phyloP scores from a whole-genome alignment of 2,797 vertebrate genomes.

The Lepilemur septentrionalis region DNA sequence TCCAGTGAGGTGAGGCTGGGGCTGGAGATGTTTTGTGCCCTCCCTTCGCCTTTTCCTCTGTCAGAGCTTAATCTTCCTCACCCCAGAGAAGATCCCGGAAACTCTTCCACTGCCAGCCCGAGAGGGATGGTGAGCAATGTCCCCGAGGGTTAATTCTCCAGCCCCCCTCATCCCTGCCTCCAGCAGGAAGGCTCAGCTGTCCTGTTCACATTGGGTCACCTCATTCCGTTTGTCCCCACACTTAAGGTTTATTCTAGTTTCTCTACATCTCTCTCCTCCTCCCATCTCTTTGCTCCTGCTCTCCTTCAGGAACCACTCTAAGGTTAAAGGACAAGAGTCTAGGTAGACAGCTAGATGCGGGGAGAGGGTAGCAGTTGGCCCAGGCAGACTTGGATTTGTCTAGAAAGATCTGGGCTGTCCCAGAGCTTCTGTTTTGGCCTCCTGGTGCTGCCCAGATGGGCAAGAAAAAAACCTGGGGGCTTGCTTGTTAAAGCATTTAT shows the following conservation, averaged over 20 bases:
- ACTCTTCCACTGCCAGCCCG: not conserved
- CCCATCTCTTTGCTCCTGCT: not conserved
- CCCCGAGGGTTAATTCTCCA: fast-evolving
- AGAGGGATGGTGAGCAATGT: not conserved
- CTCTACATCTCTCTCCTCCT: not conserved
- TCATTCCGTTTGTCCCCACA: not conserved
- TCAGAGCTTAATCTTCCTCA: not conserved
- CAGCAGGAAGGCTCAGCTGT: not conserved
- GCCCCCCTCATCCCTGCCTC: not conserved
- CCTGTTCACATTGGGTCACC: not conserved
- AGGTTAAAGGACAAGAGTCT: not conserved
- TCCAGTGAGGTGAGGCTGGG: not conserved
- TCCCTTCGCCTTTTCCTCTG: not conserved
- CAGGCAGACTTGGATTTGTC: slow-evolving; percentile 7
- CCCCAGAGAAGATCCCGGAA: not conserved
- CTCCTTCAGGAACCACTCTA: not conserved
- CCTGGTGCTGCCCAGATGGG: slow-evolving; percentile 52
- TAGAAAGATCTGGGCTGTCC: slow-evolving; percentile 18
- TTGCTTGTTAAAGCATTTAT: slow-evolving; percentile 4
- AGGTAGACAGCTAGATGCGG: not conserved
- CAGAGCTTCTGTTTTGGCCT: slow-evolving; percentile 64
- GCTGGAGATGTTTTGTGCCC: not conserved
- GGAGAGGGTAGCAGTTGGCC: not conserved
- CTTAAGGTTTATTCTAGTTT: not conserved
- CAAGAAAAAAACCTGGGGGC: not conserved